Conservation (phyloP, 1,140 invertebrate genomes). For the Drosophila parabipectinata region DNA sequence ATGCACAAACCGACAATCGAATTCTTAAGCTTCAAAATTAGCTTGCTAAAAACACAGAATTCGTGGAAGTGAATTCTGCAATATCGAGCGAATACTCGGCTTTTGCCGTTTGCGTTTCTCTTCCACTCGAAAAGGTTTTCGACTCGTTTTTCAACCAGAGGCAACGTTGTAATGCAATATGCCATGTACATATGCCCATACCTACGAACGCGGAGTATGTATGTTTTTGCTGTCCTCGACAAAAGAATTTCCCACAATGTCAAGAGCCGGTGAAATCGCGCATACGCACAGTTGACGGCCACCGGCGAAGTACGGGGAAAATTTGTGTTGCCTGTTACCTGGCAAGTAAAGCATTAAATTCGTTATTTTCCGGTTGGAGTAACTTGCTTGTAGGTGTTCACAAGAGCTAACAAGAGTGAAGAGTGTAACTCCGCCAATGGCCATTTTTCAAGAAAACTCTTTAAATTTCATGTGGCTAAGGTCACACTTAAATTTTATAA, state of each 20-base stretch:
- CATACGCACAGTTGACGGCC: slow-evolving; percentile 65
- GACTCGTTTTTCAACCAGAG: slow-evolving; percentile 52
- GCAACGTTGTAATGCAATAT: slow-evolving; percentile 60
- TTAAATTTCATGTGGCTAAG: not conserved
- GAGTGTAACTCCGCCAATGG: too few relatives aligned
- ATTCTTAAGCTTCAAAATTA: slow-evolving; percentile 11
- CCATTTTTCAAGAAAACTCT: not conserved
- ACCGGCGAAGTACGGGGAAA: slow-evolving; percentile 5
- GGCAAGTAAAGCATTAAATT: slow-evolving; percentile 30
- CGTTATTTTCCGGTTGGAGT: slow-evolving; percentile 20
- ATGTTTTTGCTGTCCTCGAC: slow-evolving; percentile 65
- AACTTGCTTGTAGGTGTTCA: slow-evolving; percentile 6
- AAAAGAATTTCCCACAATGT: slow-evolving; percentile 76
- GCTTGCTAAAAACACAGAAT: slow-evolving; percentile 46
- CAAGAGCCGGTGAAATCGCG: slow-evolving; percentile 63
- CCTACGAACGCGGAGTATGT: not conserved
- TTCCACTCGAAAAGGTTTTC: slow-evolving; percentile 13
- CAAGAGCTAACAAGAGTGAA: not conserved
- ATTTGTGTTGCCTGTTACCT: slow-evolving; percentile 3
- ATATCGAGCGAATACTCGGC: slow-evolving; percentile 34
- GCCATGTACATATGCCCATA: slow-evolving; percentile 4
- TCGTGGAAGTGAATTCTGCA: slow-evolving; percentile 71
- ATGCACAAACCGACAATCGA: slow-evolving; percentile 43
- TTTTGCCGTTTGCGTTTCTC: not conserved
- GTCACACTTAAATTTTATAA: too few relatives aligned